Percentiles rank a stretch among this genome's conserved stretches.
These are phyloP conservation scores for Pachyrhynchus sulphureomaculatus DNA, from an alignment of 1,140 invertebrate species.

Conservation along the genomic window DNA sequence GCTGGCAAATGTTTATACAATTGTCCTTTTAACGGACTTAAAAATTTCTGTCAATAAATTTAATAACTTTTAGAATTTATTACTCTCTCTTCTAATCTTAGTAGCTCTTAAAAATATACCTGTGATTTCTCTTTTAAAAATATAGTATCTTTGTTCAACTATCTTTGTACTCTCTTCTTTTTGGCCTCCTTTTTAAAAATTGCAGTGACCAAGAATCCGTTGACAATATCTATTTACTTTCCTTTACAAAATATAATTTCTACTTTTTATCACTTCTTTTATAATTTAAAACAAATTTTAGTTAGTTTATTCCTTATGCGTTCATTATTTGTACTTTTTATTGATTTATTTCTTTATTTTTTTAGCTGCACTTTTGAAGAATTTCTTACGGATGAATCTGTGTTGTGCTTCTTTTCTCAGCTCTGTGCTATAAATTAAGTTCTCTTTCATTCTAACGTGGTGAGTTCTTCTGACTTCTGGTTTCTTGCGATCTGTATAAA, in stretches of 20 bases:
- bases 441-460: constrained; percentile 1
- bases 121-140: too few relatives aligned
- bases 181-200: neutral
- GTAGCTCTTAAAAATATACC: too few relatives aligned
- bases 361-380: constrained; percentile 6
- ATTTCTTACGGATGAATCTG: neutral
- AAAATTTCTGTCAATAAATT: too few relatives aligned
- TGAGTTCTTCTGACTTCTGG: neutral
- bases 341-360: neutral
- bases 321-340: neutral
- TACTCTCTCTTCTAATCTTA: too few relatives aligned
- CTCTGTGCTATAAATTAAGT: neutral
- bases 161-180: neutral
- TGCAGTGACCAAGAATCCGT: too few relatives aligned
- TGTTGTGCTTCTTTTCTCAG: neutral
- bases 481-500: neutral
- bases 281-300: too few relatives aligned
- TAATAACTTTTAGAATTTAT: too few relatives aligned
- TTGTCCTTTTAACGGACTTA: too few relatives aligned
- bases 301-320: neutral
- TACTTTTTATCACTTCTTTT: too few relatives aligned
- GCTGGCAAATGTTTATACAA: neutral
- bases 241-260: too few relatives aligned
- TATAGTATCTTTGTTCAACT: neutral
- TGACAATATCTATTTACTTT: too few relatives aligned